phyloP scores from a whole-genome alignment of 37 sponge, comb jelly and placozoan species.

The Aplysina aerophoba region DNA sequence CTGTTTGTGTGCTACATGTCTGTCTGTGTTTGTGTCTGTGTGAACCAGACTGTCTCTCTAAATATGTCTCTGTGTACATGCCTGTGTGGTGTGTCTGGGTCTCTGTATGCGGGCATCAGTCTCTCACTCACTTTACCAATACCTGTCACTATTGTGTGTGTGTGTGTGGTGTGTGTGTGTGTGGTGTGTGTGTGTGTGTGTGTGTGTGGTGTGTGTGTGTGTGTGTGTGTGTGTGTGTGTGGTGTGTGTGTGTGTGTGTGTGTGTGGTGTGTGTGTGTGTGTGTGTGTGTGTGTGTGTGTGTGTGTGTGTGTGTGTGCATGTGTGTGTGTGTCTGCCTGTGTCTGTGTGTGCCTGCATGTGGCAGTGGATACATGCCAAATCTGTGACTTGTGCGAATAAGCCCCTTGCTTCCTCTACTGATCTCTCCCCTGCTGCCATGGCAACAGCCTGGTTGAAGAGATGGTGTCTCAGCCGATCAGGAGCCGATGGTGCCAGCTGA shows the following conservation, averaged over 20 bases:
- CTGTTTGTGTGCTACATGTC: no score
- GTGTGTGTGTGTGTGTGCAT: slow-evolving; percentile 25
- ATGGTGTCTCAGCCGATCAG: slow-evolving; percentile 42
- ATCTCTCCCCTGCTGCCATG: not conserved
- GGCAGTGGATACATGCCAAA: slow-evolving; percentile 64
- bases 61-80: no score
- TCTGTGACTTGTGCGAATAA: slow-evolving; percentile 18
- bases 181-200: not conserved
- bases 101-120: no score
- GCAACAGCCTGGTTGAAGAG: slow-evolving; percentile 53
- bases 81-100: no score
- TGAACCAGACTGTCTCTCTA: no score
- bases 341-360: not conserved
- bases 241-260: not conserved
- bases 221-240: not conserved
- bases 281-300: slow-evolving; percentile 28
- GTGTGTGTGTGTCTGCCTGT: not conserved
- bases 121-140: no score
- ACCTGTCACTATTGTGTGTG: no score
- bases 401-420: not conserved
- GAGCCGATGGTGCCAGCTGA: slow-evolving; percentile 10
- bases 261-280: slow-evolving; percentile 26
- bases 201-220: slow-evolving; percentile 5
- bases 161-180: not conserved
- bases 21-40: no score